Conservation (phyloP, 2,797 vertebrate genomes). For the Muscicapa comitata region DNA sequence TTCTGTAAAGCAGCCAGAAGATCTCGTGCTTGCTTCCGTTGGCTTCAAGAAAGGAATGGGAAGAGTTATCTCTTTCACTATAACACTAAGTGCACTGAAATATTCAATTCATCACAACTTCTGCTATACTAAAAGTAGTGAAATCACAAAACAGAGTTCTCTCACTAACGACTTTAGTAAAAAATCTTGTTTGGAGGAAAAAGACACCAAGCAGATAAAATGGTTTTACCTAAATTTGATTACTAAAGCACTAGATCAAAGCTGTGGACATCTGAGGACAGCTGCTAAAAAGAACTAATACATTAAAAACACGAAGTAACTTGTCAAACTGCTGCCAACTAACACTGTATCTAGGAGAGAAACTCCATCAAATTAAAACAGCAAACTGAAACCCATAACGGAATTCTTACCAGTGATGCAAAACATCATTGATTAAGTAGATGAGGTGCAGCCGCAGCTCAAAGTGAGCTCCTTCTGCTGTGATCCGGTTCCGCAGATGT, state of each 20-base stretch:
- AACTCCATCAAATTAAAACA: neutral
- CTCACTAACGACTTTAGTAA: neutral
- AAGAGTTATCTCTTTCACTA: neutral
- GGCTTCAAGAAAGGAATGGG: conserved; percentile 76
- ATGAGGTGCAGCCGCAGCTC: conserved; percentile 95
- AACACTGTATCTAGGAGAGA: neutral
- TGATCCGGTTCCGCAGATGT: conserved; percentile 93
- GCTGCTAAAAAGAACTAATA: neutral
- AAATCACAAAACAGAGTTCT: neutral
- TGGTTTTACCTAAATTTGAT: neutral
- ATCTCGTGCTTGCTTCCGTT: conserved; percentile 95
- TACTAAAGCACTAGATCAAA: neutral
- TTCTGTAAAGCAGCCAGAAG: conserved; percentile 93
- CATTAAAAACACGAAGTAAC: neutral
- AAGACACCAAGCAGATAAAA: neutral
- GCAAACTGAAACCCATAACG: accelerated
- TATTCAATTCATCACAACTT: neutral
- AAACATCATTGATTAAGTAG: conserved; percentile 94
- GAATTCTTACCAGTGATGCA: conserved; percentile 90
- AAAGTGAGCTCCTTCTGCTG: conserved; percentile 87
- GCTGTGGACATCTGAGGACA: neutral
- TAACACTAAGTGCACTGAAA: neutral
- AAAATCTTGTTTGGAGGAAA: neutral
- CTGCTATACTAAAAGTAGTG: neutral
- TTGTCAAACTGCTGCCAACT: neutral